phyloP scores from a whole-genome alignment of 2,797 vertebrate species.

The Sphenodon punctatus region DNA sequence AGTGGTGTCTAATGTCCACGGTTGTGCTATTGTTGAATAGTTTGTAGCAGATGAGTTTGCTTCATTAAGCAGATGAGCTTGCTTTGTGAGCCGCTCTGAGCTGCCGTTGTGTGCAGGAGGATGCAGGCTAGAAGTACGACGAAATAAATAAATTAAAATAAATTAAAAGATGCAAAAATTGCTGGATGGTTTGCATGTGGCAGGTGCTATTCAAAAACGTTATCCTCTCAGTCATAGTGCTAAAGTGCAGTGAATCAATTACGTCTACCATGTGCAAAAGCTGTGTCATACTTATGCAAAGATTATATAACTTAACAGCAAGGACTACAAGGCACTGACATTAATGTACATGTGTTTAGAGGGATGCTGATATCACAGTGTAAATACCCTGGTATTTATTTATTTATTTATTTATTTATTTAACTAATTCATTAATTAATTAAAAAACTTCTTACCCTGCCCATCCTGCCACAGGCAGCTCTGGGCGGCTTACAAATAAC shows the following conservation, averaged over 20 bases:
- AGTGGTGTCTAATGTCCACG: not conserved
- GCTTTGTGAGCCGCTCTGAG: no score
- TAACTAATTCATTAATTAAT: no score
- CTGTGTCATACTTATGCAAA: not conserved
- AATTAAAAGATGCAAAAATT: constrained; percentile 21
- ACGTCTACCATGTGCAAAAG: not conserved
- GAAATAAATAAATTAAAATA: no score
- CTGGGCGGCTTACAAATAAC: no score
- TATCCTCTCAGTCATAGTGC: constrained; percentile 30
- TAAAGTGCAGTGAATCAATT: constrained; percentile 2
- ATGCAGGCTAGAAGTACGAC: no score
- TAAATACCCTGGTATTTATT: no score
- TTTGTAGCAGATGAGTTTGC: not conserved
- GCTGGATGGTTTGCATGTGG: not conserved
- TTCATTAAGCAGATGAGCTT: no score
- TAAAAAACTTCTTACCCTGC: no score
- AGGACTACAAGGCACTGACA: not conserved
- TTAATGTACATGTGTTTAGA: not conserved
- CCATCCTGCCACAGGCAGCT: no score
- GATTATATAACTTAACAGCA: no score
- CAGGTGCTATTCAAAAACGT: constrained; percentile 37
- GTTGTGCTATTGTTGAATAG: not conserved
- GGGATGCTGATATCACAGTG: not conserved
- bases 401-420: not conserved
- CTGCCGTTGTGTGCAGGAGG: no score